Base-by-base conservation (phyloP, 2,113 vertebrate species). In the Odontophorus gujanensis region DNA sequence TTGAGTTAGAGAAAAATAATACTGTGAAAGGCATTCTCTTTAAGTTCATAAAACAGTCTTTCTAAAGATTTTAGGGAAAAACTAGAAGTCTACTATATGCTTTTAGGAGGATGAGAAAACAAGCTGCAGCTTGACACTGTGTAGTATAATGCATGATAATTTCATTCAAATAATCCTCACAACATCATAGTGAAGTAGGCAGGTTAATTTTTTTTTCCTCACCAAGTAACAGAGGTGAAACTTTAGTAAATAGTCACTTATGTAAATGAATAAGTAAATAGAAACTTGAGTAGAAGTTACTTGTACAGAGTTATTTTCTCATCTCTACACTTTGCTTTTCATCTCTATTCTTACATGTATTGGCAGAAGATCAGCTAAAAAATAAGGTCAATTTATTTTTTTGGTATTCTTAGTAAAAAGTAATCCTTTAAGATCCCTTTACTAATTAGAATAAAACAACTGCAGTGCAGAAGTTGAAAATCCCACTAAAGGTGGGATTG, bases 101-200 rank as follows among this genome's bases (percentile, higher is more conserved):
- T 85, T 91, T 87, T 81, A 51, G 61, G 17, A 58, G 67, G 38
- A 51, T 76, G 68, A 79, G 71, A 87, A 91, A 87, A 71, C 81
- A 87, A 77, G 61, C 72, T 93, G 76, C 75, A 93, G 22, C 47
- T 78, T 22, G 66, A 62, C 34, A 36, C 21, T 42, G 14, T 47
- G 38, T 71, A 55, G 51, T 67, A 34, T 53, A 85, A 24, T 84
- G 43, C 59, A 82, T 93, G 55, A 77, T 3, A 43, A 85, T 32
- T 81, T 88, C 21, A 45, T 83, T 59, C 72, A 77, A 5, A 95
- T 93, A 83, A 80, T 92, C 77, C 62, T 88, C 85, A 88, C 69
- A 89, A 34, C 50, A 93, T 92, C 17, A 19, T 78, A 80, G 5
- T 57, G 75, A 78, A 32, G 38, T 43, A 81, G 84, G 32, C 32